Conservation (phyloP, 2,888 invertebrate genomes). For the Agrotis segetum region DNA sequence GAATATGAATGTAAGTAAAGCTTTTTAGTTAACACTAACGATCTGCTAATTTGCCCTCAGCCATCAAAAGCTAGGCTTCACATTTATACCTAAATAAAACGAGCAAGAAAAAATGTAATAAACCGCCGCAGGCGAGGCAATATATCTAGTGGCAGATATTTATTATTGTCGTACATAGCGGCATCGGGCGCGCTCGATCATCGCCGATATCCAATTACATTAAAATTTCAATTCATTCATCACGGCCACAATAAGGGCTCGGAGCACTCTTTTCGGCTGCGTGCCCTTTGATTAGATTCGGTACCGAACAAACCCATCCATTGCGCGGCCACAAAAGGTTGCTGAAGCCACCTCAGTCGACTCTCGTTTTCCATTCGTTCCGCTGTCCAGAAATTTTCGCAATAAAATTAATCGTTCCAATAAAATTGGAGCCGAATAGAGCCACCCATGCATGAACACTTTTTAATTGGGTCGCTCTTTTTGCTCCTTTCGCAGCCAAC, state of each 20-base stretch:
- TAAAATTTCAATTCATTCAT: slow-evolving; percentile 84
- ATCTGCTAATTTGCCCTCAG: slow-evolving; percentile 13
- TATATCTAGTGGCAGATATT: slow-evolving; percentile 67
- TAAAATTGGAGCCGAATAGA: slow-evolving; percentile 89
- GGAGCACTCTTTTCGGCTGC: slow-evolving; percentile 76
- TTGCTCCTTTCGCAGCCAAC: slow-evolving; percentile 83
- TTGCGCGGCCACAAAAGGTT: slow-evolving; percentile 85
- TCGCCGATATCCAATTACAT: slow-evolving; percentile 81
- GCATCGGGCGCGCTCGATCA: slow-evolving; percentile 70
- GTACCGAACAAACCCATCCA: slow-evolving; percentile 82
- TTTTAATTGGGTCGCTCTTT: slow-evolving; percentile 89
- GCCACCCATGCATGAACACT: slow-evolving; percentile 89
- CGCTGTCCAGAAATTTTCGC: slow-evolving; percentile 90
- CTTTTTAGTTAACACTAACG: slow-evolving; percentile 23
- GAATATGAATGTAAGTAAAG: slow-evolving; percentile 20
- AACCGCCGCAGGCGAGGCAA: slow-evolving; percentile 60
- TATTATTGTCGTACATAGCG: slow-evolving; percentile 65
- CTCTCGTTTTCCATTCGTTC: slow-evolving; percentile 87
- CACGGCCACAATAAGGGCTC: slow-evolving; percentile 73
- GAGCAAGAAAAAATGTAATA: slow-evolving; percentile 48
- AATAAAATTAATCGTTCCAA: slow-evolving; percentile 91
- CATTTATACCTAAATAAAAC: slow-evolving; percentile 53
- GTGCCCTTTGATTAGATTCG: slow-evolving; percentile 86
- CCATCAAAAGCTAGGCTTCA: slow-evolving; percentile 31
- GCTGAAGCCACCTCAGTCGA: slow-evolving; percentile 78